Evolutionary conservation across 2,888 invertebrate species (phyloP), one percentile per base, ranked within the genome.

Genomic region (Homarus gammarus): DNA sequence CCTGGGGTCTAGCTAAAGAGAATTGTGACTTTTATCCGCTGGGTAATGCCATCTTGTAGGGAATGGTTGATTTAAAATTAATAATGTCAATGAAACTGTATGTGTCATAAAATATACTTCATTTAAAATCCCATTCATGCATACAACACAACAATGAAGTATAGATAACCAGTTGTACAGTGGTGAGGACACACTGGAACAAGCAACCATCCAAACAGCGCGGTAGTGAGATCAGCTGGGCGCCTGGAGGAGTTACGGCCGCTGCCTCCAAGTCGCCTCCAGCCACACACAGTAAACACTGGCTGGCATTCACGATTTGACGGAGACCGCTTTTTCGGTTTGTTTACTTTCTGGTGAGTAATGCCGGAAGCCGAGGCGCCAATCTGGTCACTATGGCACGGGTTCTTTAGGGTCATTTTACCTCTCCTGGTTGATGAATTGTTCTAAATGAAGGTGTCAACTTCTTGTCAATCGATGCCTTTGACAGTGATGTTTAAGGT

Each of bases 161-260:
- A n/a, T n/a, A n/a, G n/a, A n/a, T n/a, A n/a, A n/a, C n/a, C n/a
- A n/a, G n/a, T n/a, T n/a, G n/a, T n/a, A n/a, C n/a, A n/a, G n/a
- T n/a, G n/a, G 31, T 31, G 51, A 31, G 78, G 36, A 33, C 1
- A 27, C 56, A 56, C 56, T 51, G 51, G 36, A 61, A 79, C 61
- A 79, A 78, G 79, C 38, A 61, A 79, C n/a, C 38, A 38, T 61
- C 79, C 61, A 44, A 31, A 33, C 31, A 36, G 61, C 12, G 61
- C 18, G 15, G 15, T 44, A 44, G 27, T 31, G 56, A 77, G 77
- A 85, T 85, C 85, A 85, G 85, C 85, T 85, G 85, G 40, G 38
- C 31, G 85, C 85, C 85, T 85, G 78, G 68, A 85, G 85, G 85
- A 85, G 85, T 77, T 78, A 85, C 78, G 85, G 68, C 33, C 33